A percentile compares a stretch with the other conserved stretches of the same genome.
phyloP scores from a whole-genome alignment of 2,113 vertebrate genomes.

The Halcyon malimbica region DNA sequence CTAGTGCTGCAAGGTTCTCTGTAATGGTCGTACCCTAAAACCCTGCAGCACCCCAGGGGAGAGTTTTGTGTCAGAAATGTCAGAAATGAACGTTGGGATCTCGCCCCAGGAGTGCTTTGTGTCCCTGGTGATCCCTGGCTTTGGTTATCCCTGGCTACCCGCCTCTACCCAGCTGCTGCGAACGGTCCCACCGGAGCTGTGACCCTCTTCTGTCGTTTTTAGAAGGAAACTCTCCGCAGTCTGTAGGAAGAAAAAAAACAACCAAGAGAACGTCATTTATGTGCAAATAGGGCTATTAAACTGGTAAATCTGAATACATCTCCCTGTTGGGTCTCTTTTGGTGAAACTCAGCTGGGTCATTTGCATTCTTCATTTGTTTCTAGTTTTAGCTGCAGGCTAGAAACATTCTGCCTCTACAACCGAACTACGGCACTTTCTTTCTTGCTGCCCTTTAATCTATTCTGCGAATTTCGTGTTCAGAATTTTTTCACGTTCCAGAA shows the following conservation, averaged over 20 bases:
- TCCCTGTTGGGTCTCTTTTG: background rate
- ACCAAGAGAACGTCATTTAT: background rate
- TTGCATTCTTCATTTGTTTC: background rate
- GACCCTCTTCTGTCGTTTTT: slow-evolving; percentile 59
- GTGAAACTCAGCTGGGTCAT: background rate
- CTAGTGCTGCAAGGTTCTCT: background rate
- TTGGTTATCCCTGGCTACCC: background rate
- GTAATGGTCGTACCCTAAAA: background rate
- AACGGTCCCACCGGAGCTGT: slow-evolving; percentile 65
- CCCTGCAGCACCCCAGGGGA: background rate
- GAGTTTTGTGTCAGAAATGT: background rate
- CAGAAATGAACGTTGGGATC: background rate
- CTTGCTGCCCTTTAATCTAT: background rate
- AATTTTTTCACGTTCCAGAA: background rate
- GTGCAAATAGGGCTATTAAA: background rate
- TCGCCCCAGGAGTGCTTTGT: background rate
- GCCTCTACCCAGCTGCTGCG: slow-evolving; percentile 68
- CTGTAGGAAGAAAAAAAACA: background rate
- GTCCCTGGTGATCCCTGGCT: background rate
- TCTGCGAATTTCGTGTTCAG: background rate
- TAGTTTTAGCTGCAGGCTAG: background rate
- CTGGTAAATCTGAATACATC: background rate
- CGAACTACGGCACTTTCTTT: background rate
- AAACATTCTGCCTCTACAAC: background rate
- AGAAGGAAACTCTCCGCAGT: slow-evolving; percentile 69